Percentiles rank a stretch among this genome's conserved stretches.
Conservation (phyloP, 2,888 invertebrate genomes). For the Drosophila gaucha region DNA sequence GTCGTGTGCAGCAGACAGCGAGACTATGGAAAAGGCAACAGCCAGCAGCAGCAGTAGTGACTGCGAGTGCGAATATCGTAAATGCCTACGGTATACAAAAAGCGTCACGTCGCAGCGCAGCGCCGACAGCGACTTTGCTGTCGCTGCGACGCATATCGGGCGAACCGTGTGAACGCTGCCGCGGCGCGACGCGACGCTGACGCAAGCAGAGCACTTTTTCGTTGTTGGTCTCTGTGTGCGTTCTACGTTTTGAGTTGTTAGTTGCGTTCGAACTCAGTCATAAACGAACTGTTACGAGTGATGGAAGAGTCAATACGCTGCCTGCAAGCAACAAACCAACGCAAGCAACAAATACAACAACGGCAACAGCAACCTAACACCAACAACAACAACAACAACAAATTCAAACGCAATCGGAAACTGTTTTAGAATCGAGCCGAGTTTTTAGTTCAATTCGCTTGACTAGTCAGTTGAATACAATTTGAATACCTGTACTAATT, state of each 20-base stretch:
- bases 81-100: slow-evolving; percentile 40
- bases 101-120: not conserved
- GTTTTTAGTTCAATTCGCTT: slow-evolving; percentile 25
- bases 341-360: slow-evolving; percentile 26
- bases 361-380: slow-evolving; percentile 9
- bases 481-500: slow-evolving; percentile 32
- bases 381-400: slow-evolving; percentile 12
- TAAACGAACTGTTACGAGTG: slow-evolving; percentile 82
- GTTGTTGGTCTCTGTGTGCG: slow-evolving; percentile 37
- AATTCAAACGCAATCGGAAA: slow-evolving; percentile 6
- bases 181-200: slow-evolving; percentile 13
- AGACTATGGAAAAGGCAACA: slow-evolving; percentile 33
- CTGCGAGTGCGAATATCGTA: slow-evolving; percentile 47
- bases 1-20: slow-evolving; percentile 47
- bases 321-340: slow-evolving; percentile 32
- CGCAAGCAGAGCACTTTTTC: slow-evolving; percentile 34
- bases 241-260: slow-evolving; percentile 69
- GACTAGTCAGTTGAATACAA: slow-evolving; percentile 30
- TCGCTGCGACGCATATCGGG: slow-evolving; percentile 9
- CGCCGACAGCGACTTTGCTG: slow-evolving; percentile 10
- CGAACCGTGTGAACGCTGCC: slow-evolving; percentile 9
- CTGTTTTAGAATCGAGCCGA: slow-evolving; percentile 21
- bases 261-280: slow-evolving; percentile 81
- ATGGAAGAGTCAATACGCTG: slow-evolving; percentile 76
- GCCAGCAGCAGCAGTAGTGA: slow-evolving; percentile 6